Percentiles rank a stretch among this genome's conserved stretches.
Conservation (phyloP, 2,797 vertebrate genomes). For the Nannoperca obscura region DNA sequence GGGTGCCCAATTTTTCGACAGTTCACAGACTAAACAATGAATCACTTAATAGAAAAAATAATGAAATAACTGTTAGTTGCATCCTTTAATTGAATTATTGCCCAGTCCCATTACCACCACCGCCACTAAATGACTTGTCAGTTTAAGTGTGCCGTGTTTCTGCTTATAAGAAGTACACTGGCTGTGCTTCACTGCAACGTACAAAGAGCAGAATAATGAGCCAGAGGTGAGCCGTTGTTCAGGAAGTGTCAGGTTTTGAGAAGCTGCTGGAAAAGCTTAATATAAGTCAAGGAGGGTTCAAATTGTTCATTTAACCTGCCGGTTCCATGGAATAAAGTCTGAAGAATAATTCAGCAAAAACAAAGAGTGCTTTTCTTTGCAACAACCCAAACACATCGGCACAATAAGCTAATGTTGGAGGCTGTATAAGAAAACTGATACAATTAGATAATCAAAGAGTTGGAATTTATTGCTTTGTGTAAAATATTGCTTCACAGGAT, state of each 20-base stretch:
- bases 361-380: constrained; percentile 14
- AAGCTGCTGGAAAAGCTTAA: constrained; percentile 41
- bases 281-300: constrained; percentile 39
- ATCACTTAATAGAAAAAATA: not conserved
- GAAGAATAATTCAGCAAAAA: constrained; percentile 31
- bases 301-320: constrained; percentile 46
- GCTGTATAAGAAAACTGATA: constrained; percentile 11
- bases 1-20: not conserved
- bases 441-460: constrained; percentile 21
- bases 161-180: constrained; percentile 24
- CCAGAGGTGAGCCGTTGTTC: constrained; percentile 51
- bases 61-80: not conserved
- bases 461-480: not conserved
- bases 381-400: constrained; percentile 16
- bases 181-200: constrained; percentile 25
- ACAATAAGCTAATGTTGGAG: not conserved
- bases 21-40: not conserved
- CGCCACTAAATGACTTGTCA: constrained; percentile 19
- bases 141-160: constrained; percentile 20
- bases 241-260: constrained; percentile 31
- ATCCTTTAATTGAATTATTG: not conserved
- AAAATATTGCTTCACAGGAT: constrained; percentile 1
- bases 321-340: constrained; percentile 32
- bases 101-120: not conserved
- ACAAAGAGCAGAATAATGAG: constrained; percentile 60